Evolutionary conservation across 2,888 invertebrate species (phyloP).

Genomic region (Prenolepis imparis): DNA sequence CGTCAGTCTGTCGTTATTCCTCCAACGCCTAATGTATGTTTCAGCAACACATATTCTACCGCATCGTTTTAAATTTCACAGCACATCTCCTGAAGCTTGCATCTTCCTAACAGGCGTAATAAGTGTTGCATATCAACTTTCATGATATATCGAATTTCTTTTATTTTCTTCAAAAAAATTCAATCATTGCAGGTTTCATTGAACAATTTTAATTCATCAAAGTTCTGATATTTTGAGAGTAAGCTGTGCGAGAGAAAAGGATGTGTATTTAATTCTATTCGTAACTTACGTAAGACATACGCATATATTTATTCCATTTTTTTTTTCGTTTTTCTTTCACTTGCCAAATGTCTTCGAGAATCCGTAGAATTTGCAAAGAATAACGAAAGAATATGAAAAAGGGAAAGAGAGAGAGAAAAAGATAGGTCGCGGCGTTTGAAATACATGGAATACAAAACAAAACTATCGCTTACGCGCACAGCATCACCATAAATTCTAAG

Average conservation of each 20-base stretch:
- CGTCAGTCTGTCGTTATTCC: slow-evolving; percentile 57
- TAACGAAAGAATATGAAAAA: background rate
- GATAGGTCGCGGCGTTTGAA: background rate
- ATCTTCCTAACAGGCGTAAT: slow-evolving; percentile 22
- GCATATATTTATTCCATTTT: background rate
- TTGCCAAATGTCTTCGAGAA: slow-evolving; percentile 10
- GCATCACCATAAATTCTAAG: slow-evolving; percentile 85
- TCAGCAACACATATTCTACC: slow-evolving; percentile 74
- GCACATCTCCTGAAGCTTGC: slow-evolving; percentile 35
- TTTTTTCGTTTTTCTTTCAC: background rate
- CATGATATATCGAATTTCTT: background rate
- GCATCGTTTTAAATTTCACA: slow-evolving; percentile 42
- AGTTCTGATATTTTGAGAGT: background rate
- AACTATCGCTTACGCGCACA: slow-evolving; percentile 77
- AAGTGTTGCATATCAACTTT: background rate
- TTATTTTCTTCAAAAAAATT: background rate
- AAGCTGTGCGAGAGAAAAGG: background rate
- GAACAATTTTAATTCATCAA: background rate
- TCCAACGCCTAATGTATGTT: slow-evolving; percentile 77
- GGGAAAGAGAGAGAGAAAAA: background rate
- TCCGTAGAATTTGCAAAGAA: slow-evolving; percentile 14
- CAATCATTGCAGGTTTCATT: background rate
- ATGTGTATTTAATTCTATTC: slow-evolving; percentile 10
- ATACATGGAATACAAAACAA: slow-evolving; percentile 71
- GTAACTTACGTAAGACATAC: background rate